A percentile compares a stretch with the other conserved stretches of the same genome.
These are phyloP conservation scores for Dasyurus viverrinus DNA, from an alignment of 2,113 vertebrate species.

Conservation along the genomic window DNA sequence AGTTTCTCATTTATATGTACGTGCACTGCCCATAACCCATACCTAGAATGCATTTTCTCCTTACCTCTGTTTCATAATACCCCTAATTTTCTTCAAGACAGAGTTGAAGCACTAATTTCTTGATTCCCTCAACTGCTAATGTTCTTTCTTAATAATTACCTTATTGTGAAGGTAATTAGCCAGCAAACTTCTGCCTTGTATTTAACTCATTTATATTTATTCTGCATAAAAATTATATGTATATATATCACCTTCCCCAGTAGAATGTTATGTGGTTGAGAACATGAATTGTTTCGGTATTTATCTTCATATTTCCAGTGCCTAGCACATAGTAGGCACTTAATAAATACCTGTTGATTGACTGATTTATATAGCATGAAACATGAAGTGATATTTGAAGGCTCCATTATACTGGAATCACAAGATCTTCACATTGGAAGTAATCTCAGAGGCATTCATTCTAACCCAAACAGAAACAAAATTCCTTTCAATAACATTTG, in stretches of 20 bases:
- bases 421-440: neutral
- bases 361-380: neutral
- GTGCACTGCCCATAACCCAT: neutral
- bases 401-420: neutral
- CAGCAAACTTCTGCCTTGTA: neutral
- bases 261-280: neutral
- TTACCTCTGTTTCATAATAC: neutral
- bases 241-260: neutral
- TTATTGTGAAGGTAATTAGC: neutral
- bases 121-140: neutral
- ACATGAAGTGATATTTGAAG: neutral
- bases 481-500: neutral
- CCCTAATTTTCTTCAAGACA: neutral
- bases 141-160: neutral
- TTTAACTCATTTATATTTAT: neutral
- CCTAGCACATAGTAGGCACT: neutral
- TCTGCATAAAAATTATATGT: neutral
- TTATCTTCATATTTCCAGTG: neutral
- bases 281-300: neutral
- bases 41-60: neutral
- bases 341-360: neutral
- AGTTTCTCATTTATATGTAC: neutral
- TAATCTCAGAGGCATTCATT: neutral
- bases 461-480: neutral
- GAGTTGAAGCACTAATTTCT: neutral